These are phyloP conservation scores for Leucoraja ocellata DNA, from an alignment of 2,797 vertebrate species.

Conservation along the genomic window DNA sequence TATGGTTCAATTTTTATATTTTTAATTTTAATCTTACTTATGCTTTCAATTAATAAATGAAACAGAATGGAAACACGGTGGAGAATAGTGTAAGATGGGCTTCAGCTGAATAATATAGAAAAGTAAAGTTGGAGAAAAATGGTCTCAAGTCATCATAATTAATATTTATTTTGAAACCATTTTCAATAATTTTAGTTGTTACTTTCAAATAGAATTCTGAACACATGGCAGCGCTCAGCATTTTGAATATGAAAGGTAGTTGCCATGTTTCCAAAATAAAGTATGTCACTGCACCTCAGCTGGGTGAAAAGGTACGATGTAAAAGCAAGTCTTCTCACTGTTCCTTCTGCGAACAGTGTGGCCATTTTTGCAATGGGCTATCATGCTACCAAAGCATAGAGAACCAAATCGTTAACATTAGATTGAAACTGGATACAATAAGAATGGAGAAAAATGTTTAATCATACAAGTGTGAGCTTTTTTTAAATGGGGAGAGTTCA, in stretches of 20 bases:
- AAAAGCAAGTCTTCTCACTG: neutral
- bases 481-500: neutral
- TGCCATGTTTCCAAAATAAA: neutral
- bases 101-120: neutral
- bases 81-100: neutral
- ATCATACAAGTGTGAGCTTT: neutral
- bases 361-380: neutral
- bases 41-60: neutral
- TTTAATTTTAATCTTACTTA: neutral
- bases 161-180: neutral
- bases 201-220: neutral
- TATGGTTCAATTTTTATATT: neutral
- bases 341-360: neutral
- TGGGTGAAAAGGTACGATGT: neutral
- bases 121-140: neutral
- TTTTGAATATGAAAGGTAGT: neutral
- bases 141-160: neutral
- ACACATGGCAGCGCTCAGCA: neutral
- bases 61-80: neutral
- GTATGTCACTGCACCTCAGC: neutral
- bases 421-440: neutral
- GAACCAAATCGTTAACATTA: neutral
- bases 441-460: neutral
- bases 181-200: neutral
- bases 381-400: neutral